A percentile compares a stretch with the other conserved stretches of the same genome.
phyloP scores from a whole-genome alignment of 2,797 vertebrate species.

The Trachurus trachurus region DNA sequence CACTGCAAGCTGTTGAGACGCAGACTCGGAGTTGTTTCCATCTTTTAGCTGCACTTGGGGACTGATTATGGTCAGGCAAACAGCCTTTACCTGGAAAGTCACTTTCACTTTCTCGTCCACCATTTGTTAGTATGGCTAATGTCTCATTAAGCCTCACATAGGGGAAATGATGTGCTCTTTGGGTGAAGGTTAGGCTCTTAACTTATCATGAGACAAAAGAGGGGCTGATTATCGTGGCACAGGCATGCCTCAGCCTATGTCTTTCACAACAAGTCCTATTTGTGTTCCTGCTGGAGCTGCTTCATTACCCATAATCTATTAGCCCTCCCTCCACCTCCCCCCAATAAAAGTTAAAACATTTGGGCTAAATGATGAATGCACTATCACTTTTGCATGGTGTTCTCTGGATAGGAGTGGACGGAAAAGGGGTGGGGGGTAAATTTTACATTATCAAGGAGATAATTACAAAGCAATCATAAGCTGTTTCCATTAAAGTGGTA shows the following conservation, averaged over 20 bases:
- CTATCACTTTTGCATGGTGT: constrained; percentile 68
- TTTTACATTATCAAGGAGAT: constrained; percentile 82
- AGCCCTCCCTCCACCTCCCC: constrained; percentile 68
- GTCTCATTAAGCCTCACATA: constrained; percentile 82
- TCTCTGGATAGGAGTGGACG: constrained; percentile 61
- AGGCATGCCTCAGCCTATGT: constrained; percentile 47
- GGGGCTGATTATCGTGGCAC: constrained; percentile 73
- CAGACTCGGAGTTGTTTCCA: constrained; percentile 79
- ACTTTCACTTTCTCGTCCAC: constrained; percentile 80
- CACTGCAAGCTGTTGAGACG: constrained; percentile 81
- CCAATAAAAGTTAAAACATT: constrained; percentile 79
- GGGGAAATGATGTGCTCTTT: constrained; percentile 80
- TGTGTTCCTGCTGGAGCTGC: constrained; percentile 75
- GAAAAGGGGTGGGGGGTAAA: constrained; percentile 60
- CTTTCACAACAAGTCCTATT: constrained; percentile 78
- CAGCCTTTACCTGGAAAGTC: constrained; percentile 83
- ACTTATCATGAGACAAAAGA: constrained; percentile 78
- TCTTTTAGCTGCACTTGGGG: constrained; percentile 81
- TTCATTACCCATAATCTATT: constrained; percentile 82
- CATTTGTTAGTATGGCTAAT: constrained; percentile 82
- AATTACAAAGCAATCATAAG: constrained; percentile 85
- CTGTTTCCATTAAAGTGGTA: constrained; percentile 81
- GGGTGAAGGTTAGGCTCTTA: constrained; percentile 80
- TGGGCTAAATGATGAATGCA: constrained; percentile 79
- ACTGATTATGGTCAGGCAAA: constrained; percentile 80